Conservation (phyloP, 35 echinoderm and acorn worm genomes). For the Amphiura filiformis region DNA sequence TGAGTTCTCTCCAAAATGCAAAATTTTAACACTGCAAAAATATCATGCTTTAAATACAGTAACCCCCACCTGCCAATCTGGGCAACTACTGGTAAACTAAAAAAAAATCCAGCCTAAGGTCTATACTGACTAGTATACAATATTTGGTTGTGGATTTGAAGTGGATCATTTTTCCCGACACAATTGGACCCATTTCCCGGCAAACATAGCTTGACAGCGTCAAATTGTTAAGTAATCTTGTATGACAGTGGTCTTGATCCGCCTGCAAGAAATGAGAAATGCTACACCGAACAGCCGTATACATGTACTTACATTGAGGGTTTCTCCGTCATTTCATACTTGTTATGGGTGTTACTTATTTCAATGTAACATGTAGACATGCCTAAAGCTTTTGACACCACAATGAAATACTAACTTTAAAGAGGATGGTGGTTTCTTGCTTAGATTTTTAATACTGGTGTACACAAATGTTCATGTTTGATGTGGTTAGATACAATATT, state of each 20-base stretch:
- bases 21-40: too few species aligned
- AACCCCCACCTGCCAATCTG: too few species aligned
- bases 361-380: background rate
- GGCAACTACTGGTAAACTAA: too few species aligned
- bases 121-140: background rate
- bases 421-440: background rate
- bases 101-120: background rate
- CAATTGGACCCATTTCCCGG: background rate
- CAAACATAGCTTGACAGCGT: background rate
- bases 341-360: background rate
- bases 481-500: too few species aligned
- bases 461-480: background rate
- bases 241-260: background rate
- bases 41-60: too few species aligned
- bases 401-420: background rate
- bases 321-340: background rate
- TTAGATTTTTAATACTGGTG: background rate
- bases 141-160: background rate
- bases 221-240: background rate
- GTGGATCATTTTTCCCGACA: background rate
- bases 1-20: too few species aligned
- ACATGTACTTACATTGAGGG: too few species aligned
- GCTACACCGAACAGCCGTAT: background rate
- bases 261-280: background rate
- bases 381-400: background rate